Conservation (phyloP, 2,113 vertebrate genomes). For the Todiramphus chloris region DNA sequence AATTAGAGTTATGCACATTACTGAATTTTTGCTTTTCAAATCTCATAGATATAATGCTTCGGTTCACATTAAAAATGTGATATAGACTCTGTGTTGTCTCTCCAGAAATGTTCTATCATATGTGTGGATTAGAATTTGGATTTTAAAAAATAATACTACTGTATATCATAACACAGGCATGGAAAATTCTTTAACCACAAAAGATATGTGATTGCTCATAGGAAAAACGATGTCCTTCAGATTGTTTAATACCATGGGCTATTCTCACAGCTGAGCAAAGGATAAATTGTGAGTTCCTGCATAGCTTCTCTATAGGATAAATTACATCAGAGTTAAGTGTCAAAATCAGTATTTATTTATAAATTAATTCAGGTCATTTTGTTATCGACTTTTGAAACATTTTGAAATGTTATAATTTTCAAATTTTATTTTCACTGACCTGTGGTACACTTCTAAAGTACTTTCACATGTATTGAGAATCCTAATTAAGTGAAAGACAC, state of each 20-base stretch:
- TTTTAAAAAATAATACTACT: background rate
- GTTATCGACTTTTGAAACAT: no score
- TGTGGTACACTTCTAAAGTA: background rate
- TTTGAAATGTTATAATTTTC: background rate
- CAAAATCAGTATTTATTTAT: conserved; percentile 11
- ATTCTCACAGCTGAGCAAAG: background rate
- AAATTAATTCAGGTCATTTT: background rate
- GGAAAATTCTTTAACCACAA: background rate
- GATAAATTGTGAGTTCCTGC: background rate
- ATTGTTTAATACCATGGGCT: background rate
- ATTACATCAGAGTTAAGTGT: background rate
- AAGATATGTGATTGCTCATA: background rate
- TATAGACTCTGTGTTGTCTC: background rate
- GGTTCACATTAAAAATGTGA: background rate
- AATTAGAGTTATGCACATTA: conserved; percentile 42
- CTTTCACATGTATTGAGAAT: background rate
- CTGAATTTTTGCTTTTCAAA: conserved; percentile 36
- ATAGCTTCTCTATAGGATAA: background rate
- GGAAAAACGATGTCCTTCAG: background rate
- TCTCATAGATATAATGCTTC: background rate
- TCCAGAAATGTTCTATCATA: background rate
- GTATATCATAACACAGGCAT: background rate
- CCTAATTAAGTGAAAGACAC: background rate
- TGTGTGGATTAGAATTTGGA: background rate
- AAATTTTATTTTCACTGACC: background rate